phyloP scores from a whole-genome alignment of 1,140 invertebrate species.

The Trichonephila clavata region DNA sequence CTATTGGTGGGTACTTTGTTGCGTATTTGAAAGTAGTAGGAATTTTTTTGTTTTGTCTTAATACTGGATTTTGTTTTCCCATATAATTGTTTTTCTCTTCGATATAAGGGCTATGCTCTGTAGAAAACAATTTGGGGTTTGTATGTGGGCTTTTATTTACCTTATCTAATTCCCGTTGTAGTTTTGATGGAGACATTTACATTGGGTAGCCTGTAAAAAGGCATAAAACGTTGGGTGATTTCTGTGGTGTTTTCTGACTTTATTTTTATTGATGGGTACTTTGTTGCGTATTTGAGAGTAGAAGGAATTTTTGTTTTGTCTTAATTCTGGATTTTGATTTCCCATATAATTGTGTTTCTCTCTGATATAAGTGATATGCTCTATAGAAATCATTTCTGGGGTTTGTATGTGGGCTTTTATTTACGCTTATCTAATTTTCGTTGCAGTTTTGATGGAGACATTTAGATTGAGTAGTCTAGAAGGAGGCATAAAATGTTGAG shows the following conservation, averaged over 20 bases:
- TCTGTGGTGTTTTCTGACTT: neutral
- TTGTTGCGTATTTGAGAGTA: too few relatives aligned
- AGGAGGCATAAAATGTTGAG: neutral
- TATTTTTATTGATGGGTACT: too few relatives aligned
- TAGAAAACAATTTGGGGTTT: neutral
- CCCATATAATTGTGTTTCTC: neutral
- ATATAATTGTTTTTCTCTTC: too few relatives aligned
- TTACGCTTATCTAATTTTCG: neutral
- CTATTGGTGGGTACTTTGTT: neutral
- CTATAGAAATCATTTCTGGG: neutral
- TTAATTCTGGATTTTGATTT: too few relatives aligned
- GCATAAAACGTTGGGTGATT: neutral
- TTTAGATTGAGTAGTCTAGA: neutral
- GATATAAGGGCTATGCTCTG: neutral
- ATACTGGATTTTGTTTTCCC: too few relatives aligned
- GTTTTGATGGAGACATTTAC: constrained; percentile 27
- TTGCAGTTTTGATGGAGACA: constrained; percentile 6
- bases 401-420: neutral
- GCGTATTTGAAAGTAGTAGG: neutral
- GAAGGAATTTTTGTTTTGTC: too few relatives aligned
- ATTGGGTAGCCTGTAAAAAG: neutral
- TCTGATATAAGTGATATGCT: neutral
- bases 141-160: constrained; percentile 9
- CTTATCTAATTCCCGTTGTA: constrained; percentile 22
- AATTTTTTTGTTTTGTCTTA: neutral